Percentiles rank a stretch among this genome's conserved stretches.
These are phyloP conservation scores for Triplophysa siluroides DNA, from an alignment of 2,113 vertebrate species.

Conservation along the genomic window DNA sequence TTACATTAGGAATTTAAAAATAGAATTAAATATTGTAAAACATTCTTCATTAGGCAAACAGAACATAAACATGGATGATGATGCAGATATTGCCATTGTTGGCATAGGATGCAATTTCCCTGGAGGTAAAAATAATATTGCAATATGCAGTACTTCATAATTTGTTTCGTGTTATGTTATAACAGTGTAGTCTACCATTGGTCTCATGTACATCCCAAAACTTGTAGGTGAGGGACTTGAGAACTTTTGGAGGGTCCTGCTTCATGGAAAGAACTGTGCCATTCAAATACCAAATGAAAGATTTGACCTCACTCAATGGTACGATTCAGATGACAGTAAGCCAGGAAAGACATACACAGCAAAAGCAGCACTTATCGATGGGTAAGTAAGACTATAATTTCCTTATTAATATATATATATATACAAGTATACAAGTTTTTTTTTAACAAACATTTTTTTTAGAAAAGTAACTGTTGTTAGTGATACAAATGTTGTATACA, in stretches of 20 bases:
- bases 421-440: too few species aligned
- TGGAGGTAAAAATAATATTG: conserved; percentile 63
- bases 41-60: too few species aligned
- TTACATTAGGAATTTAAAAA: not conserved
- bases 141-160: not conserved
- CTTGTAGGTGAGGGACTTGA: conserved; percentile 78
- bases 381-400: conserved; percentile 64
- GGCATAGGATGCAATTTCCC: conserved; percentile 78
- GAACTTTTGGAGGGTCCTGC: conserved; percentile 81
- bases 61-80: conserved; percentile 3
- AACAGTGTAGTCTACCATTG: conserved; percentile 46
- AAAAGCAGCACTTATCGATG: conserved; percentile 75
- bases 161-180: not conserved
- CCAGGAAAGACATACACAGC: conserved; percentile 75
- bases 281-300: conserved; percentile 76
- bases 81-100: conserved; percentile 66
- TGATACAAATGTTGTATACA: too few species aligned
- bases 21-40: too few species aligned
- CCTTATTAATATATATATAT: too few species aligned
- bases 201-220: too few species aligned
- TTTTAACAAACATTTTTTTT: too few species aligned
- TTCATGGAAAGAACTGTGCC: conserved; percentile 78
- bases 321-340: conserved; percentile 76
- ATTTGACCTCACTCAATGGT: conserved; percentile 74
- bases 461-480: too few species aligned